Evolutionary conservation across 2,888 invertebrate genomes (phyloP).

Genomic region (Monoplex corrugatus): DNA sequence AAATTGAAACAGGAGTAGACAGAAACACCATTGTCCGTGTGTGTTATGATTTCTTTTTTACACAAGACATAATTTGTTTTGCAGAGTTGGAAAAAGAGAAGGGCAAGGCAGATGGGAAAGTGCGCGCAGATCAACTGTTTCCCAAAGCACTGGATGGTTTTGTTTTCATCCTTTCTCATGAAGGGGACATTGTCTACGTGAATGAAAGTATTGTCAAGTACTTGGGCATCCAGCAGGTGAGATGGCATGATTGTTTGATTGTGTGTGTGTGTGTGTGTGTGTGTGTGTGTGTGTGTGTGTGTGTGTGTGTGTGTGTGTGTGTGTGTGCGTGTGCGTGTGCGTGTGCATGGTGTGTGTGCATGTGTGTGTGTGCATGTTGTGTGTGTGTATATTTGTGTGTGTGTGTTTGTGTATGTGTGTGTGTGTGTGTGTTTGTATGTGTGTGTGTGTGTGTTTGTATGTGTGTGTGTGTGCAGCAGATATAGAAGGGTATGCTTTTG

Average conservation of each 20-base stretch:
- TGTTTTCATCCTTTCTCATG: constrained; percentile 91
- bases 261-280: constrained; percentile 25
- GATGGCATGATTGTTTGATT: neutral
- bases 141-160: constrained; percentile 95
- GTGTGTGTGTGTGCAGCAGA: too few relatives aligned
- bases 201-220: constrained; percentile 95
- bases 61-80: too few relatives aligned
- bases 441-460: too few relatives aligned
- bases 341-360: neutral
- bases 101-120: neutral
- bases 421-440: neutral
- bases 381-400: neutral
- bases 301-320: neutral
- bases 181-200: constrained; percentile 95
- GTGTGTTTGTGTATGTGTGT: constrained; percentile 9
- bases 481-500: too few relatives aligned
- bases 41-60: too few relatives aligned
- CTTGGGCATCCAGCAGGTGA: constrained; percentile 95
- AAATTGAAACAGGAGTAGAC: too few relatives aligned
- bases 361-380: neutral
- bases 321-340: neutral
- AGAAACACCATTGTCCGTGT: too few relatives aligned
- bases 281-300: neutral
- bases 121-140: constrained; percentile 85
- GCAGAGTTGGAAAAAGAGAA: neutral